phyloP scores from a whole-genome alignment of 2,113 vertebrate species.

The Gasterosteus nipponicus region DNA sequence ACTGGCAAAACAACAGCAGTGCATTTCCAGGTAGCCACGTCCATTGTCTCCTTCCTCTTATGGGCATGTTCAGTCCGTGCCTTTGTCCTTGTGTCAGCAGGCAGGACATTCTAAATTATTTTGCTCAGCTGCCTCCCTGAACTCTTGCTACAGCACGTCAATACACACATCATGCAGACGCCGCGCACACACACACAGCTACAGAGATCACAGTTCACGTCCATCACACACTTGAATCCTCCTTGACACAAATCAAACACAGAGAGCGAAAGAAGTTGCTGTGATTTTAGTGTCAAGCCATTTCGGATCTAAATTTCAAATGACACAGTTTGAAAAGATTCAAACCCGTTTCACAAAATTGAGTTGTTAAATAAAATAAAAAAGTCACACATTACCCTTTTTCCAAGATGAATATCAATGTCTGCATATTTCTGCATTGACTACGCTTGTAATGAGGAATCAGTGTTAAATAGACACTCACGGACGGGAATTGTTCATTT shows the following conservation, averaged over 20 bases:
- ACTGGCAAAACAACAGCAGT: slow-evolving; percentile 80
- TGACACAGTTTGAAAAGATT: slow-evolving; percentile 7
- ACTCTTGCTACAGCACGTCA: slow-evolving; percentile 84
- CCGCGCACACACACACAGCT: slow-evolving; percentile 56
- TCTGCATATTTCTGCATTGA: slow-evolving; percentile 4
- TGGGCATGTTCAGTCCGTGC: slow-evolving; percentile 78
- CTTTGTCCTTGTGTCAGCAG: slow-evolving; percentile 87
- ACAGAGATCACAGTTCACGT: slow-evolving; percentile 70
- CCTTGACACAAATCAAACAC: slow-evolving; percentile 58
- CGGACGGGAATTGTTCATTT: slow-evolving; percentile 69
- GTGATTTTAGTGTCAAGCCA: neutral
- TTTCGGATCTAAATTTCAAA: neutral
- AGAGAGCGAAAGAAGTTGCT: slow-evolving; percentile 17
- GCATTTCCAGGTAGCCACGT: slow-evolving; percentile 80
- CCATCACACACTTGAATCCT: slow-evolving; percentile 68
- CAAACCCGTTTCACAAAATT: neutral
- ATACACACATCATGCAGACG: slow-evolving; percentile 81
- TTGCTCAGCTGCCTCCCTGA: slow-evolving; percentile 86
- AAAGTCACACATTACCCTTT: neutral
- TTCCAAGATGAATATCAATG: neutral
- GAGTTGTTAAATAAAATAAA: neutral
- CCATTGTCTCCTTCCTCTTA: slow-evolving; percentile 80
- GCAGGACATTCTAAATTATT: slow-evolving; percentile 86
- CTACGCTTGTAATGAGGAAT: neutral
- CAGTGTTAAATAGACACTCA: neutral